Evolutionary conservation across 2,113 vertebrate species (phyloP), one percentile per base, ranked within the genome.

Genomic region (Ellobius talpinus): DNA sequence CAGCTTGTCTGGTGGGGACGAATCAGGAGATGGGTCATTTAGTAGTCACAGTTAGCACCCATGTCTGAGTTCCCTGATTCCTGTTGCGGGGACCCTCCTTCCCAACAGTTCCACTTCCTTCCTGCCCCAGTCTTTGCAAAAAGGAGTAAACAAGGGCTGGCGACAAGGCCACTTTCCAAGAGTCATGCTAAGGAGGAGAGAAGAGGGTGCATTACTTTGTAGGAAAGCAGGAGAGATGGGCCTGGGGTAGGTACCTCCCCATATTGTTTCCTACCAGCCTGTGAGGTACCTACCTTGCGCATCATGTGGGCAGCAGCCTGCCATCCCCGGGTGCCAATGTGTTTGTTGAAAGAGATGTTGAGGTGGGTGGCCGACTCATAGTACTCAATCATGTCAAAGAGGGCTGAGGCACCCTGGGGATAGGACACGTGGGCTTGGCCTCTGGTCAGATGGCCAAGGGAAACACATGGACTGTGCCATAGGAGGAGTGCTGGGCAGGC

Each of bases 371-470:
- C 99, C 0, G 99, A 99, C 98, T 99, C 99, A 0, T 99, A 99
- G 94, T 99, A 99, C 90, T 99, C 99, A 0, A 99, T 99, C 99
- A 99, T 99, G 97, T 99, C 99, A 0, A 99, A 99, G 4, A 99
- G 97, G 3, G 99, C 99, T 0, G 99, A 99, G 2, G 99, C 99
- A 1, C 99, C 99, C 99, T 99, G 88, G 11, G 31, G 79, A 31
- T 12, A n/a, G 72, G 68, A 85, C 10, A 6, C 0, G 0, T 14
- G 1, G 50, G 50, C 7, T 79, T 21, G 17, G 78, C 45, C 72
- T 73, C 45, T 5, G 65, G 29, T 0, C 2, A 2, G 29, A 1
- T 79, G 70, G 68, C 72, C 65, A 9, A 7, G 19, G n/a, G 12
- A 36, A 61, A 63, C 7, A 11, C 7, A 33, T 5, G 31, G 70